Base-by-base conservation (phyloP, 2,113 vertebrate genomes). In the Leptosomus discolor region DNA sequence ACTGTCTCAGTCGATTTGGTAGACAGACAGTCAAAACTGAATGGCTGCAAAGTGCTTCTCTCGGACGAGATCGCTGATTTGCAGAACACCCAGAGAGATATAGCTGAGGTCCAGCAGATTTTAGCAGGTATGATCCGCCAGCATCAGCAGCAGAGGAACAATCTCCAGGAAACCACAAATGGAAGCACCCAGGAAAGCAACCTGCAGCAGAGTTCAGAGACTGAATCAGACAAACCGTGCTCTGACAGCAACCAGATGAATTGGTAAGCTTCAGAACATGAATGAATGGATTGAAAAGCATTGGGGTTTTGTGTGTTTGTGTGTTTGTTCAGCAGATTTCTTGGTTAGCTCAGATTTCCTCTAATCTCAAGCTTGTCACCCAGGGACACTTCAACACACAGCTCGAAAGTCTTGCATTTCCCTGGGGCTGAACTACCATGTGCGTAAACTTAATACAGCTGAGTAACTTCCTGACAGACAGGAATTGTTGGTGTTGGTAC, bases 91-190 rank as follows among this genome's bases (percentile, higher is more conserved):
- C 98, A 98, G 93, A 98, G 98, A 67, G 96, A 98, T 9, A 96
- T 98, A 43, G 94, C 94, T 5, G 97, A 98, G 88, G 93, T 99
- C 89, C 99, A 99, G 95, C 97, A 98, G 82, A 98, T 95, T 45
- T 97, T 99, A 90, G 79, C 98, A 16, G 90, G 97, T 85, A 97
- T 99, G 98, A 98, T 99, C 92, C 98, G 87, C 73, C 98, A 98
- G 91, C 99, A 99, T 97, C 98, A 98, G 93, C 99, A 99, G 97
- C 97, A 98, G 83, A 98, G 95, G 90, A 97, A 88, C 65, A 98
- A 94, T 21, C 89, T 98, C 53, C 95, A 96, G 81, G 95, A 90
- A 91, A 67, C 92, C 63, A 80, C 87, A 51, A 73, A 89, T 13
- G 95, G 93, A 13, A 94, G 36, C 48, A 54, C 36, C 6, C 78